Evolutionary conservation across 2,888 invertebrate genomes (phyloP).

Genomic region (Morinoia aosen): DNA sequence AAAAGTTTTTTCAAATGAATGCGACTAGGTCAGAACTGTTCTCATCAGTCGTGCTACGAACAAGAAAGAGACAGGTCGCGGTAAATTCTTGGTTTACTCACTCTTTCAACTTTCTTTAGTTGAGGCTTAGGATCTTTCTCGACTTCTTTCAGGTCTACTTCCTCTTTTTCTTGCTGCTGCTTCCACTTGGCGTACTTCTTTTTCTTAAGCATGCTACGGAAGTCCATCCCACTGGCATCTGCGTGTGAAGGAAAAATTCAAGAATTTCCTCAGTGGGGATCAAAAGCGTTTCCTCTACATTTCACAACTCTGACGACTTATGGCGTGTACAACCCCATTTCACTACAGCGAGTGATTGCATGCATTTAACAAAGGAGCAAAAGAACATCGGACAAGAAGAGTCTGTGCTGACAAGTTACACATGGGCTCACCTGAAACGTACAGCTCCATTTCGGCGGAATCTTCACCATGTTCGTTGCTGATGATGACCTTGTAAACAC

Average conservation of each 20-base stretch:
- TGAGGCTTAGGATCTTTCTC: slow-evolving; percentile 86
- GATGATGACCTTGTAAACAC: slow-evolving; percentile 92
- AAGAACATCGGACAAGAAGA: neutral
- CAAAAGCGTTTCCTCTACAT: slow-evolving; percentile 14
- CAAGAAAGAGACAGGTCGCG: neutral
- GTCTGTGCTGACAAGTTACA: neutral
- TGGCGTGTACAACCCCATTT: too few relatives aligned
- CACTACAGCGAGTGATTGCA: too few relatives aligned
- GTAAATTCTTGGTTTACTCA: slow-evolving; percentile 70
- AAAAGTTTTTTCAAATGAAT: neutral
- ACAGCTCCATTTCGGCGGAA: slow-evolving; percentile 94
- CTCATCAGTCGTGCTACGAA: neutral
- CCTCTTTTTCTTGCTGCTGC: slow-evolving; percentile 90
- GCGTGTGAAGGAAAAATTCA: slow-evolving; percentile 58
- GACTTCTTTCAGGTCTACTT: slow-evolving; percentile 92
- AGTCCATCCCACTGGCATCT: slow-evolving; percentile 99
- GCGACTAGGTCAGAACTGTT: neutral
- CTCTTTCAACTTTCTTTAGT: slow-evolving; percentile 94
- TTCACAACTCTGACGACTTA: slow-evolving; percentile 47
- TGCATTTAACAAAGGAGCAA: neutral
- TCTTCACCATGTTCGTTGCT: slow-evolving; percentile 96
- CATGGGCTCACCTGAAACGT: slow-evolving; percentile 84
- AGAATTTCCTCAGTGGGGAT: too few relatives aligned
- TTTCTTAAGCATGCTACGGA: slow-evolving; percentile 97
- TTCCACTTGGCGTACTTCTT: slow-evolving; percentile 87